Percentiles rank a stretch among this genome's conserved stretches.
phyloP scores from a whole-genome alignment of 2,797 vertebrate genomes.

The Chloroceryle amazona region DNA sequence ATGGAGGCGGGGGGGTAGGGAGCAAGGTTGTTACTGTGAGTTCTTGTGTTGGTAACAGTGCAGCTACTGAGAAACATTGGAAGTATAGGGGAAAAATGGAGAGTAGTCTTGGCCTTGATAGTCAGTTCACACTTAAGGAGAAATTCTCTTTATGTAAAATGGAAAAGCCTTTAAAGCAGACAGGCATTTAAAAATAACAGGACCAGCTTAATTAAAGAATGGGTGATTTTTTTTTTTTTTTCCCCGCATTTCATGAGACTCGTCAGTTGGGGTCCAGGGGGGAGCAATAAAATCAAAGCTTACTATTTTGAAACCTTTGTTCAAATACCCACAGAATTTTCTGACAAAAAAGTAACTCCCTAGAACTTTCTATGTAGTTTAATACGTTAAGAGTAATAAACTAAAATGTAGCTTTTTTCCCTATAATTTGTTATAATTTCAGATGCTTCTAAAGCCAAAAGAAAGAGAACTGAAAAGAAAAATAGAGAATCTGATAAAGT shows the following conservation, averaged over 20 bases:
- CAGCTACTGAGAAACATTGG: background rate
- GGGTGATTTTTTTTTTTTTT: background rate
- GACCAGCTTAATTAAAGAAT: background rate
- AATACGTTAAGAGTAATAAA: background rate
- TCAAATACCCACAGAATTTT: background rate
- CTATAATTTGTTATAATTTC: conserved; percentile 22
- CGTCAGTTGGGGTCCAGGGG: background rate
- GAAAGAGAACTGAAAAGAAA: conserved; percentile 82
- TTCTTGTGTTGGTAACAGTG: background rate
- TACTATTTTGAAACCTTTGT: background rate
- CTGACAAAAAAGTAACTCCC: background rate
- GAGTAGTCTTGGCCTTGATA: background rate
- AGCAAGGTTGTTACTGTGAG: background rate
- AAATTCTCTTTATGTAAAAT: background rate
- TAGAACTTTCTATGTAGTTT: background rate
- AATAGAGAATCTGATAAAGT: conserved; percentile 77
- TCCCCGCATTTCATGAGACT: background rate
- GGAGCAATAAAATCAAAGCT: background rate
- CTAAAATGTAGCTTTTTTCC: conserved; percentile 6
- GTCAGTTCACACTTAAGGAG: background rate
- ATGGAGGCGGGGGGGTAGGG: too few species aligned
- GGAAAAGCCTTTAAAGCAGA: background rate
- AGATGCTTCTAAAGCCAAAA: conserved; percentile 83
- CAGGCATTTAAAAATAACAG: background rate
- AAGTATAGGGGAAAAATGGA: background rate